Conservation (phyloP, 2,113 vertebrate genomes). For the Malaclemys terrapin region DNA sequence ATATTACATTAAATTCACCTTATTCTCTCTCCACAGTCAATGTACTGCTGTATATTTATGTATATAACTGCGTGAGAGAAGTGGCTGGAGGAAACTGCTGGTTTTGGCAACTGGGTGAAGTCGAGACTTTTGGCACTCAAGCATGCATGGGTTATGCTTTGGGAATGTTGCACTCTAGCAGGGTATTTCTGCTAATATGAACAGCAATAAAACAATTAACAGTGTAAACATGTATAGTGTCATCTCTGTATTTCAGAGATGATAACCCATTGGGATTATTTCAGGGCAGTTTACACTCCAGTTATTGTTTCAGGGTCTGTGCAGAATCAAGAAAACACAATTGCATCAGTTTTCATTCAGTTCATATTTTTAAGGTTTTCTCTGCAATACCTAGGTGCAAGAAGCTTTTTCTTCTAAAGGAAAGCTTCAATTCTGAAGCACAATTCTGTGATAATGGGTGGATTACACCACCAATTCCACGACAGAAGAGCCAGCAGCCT, state of each 20-base stretch:
- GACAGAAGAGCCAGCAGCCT: neutral
- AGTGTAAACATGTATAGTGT: neutral
- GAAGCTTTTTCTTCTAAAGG: neutral
- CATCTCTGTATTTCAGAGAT: neutral
- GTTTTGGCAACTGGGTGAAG: neutral
- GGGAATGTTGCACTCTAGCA: neutral
- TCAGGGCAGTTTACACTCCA: neutral
- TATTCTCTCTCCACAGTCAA: neutral
- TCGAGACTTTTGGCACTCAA: neutral
- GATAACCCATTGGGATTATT: neutral
- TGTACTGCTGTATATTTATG: neutral
- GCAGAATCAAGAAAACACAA: neutral
- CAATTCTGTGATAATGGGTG: neutral
- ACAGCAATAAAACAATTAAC: neutral
- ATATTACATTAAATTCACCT: neutral
- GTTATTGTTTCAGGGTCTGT: neutral
- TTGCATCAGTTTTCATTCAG: neutral
- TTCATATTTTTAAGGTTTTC: neutral
- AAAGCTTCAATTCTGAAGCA: neutral
- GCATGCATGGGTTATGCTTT: neutral
- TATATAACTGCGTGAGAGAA: neutral
- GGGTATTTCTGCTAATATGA: neutral
- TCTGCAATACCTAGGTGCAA: neutral
- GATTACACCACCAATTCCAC: neutral
- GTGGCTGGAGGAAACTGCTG: neutral